phyloP scores from a whole-genome alignment of 2,113 vertebrate genomes.

The Eonycteris spelaea region DNA sequence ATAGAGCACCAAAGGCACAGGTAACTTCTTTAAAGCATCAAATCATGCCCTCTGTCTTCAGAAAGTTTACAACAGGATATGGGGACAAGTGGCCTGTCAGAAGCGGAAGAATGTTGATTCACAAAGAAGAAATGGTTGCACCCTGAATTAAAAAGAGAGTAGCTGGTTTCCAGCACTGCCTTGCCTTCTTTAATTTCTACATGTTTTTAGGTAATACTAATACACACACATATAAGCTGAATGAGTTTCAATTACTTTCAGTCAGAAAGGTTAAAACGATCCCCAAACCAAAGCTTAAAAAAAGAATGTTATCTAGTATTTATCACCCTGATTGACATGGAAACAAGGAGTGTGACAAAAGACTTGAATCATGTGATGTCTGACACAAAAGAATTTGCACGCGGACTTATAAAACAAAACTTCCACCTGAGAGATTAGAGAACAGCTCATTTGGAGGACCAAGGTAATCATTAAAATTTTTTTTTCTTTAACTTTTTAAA shows the following conservation, averaged over 20 bases:
- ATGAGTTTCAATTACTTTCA: neutral
- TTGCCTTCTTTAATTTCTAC: neutral
- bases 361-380: neutral
- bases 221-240: too few species aligned
- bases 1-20: neutral
- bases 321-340: neutral
- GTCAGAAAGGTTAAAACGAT: neutral
- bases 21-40: too few species aligned
- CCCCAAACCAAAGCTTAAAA: neutral
- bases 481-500: neutral
- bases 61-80: neutral
- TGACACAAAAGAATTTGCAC: neutral
- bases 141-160: too few species aligned
- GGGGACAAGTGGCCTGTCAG: fast-evolving
- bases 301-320: too few species aligned
- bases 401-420: fast-evolving
- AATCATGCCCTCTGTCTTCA: neutral
- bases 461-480: neutral
- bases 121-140: fast-evolving
- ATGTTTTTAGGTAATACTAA: neutral
- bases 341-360: neutral
- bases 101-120: neutral
- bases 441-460: neutral
- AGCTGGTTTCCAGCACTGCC: neutral
- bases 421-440: neutral